phyloP scores from a whole-genome alignment of 2,113 vertebrate species.

The Odontesthes bonariensis region DNA sequence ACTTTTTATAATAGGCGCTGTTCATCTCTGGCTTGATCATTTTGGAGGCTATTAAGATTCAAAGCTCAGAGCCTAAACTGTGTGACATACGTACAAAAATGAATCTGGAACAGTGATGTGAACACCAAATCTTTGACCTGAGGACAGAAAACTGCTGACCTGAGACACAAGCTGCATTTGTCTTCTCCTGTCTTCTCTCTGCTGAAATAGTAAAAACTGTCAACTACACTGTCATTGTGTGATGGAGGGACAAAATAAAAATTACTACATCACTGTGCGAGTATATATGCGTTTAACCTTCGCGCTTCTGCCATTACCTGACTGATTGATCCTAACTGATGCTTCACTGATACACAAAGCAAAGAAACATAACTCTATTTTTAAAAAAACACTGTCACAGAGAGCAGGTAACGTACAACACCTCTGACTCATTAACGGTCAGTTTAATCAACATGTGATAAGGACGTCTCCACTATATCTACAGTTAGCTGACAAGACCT shows the following conservation, averaged over 20 bases:
- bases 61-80: constrained; percentile 68
- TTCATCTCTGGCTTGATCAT: constrained; percentile 69
- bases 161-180: constrained; percentile 88
- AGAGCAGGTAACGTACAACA: background rate
- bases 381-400: constrained; percentile 16
- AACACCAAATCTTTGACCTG: constrained; percentile 82
- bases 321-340: constrained; percentile 32
- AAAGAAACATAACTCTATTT: constrained; percentile 25
- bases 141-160: constrained; percentile 86
- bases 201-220: constrained; percentile 87
- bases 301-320: constrained; percentile 35
- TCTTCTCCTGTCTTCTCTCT: constrained; percentile 89
- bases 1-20: constrained; percentile 15
- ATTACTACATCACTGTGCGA: constrained; percentile 42
- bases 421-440: background rate
- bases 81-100: constrained; percentile 76
- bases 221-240: constrained; percentile 80
- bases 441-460: constrained; percentile 1
- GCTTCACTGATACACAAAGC: background rate
- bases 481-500: constrained; percentile 3
- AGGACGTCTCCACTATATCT: constrained; percentile 1
- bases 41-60: constrained; percentile 55
- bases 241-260: constrained; percentile 46
- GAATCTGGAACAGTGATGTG: constrained; percentile 75
- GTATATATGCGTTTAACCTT: constrained; percentile 28